Percentiles rank a stretch among this genome's conserved stretches.
These are phyloP conservation scores for Zeuzera pyrina DNA, from an alignment of 2,888 invertebrate genomes.

Conservation along the genomic window DNA sequence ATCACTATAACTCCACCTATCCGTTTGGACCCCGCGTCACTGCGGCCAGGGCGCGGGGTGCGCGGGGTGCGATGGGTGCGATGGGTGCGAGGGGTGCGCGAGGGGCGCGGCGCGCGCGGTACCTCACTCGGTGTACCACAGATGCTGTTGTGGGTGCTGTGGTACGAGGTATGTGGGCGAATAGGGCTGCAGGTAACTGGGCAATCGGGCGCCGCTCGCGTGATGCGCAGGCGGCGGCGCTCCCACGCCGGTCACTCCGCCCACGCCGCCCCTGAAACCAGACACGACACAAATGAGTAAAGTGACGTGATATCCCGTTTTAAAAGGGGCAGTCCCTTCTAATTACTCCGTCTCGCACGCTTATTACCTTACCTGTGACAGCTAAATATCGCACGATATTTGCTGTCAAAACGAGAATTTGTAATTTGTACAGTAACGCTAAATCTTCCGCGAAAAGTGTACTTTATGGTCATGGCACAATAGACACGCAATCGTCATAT, in stretches of 20 bases:
- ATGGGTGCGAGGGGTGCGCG: background rate
- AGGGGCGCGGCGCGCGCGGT: constrained; percentile 2
- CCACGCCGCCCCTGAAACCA: constrained; percentile 19
- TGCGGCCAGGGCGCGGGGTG: constrained; percentile 80
- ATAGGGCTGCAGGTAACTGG: constrained; percentile 65
- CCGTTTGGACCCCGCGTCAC: constrained; percentile 90
- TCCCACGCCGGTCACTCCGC: constrained; percentile 70
- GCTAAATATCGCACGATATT: too few relatives aligned
- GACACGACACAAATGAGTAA: too few relatives aligned
- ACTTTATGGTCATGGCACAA: too few relatives aligned
- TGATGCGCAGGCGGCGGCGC: constrained; percentile 89
- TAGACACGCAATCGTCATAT: too few relatives aligned
- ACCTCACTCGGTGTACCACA: constrained; percentile 83
- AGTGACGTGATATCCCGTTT: too few relatives aligned
- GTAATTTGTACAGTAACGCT: too few relatives aligned
- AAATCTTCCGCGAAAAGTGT: too few relatives aligned
- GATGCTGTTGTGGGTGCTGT: constrained; percentile 75
- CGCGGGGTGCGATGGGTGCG: background rate
- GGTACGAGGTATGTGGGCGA: constrained; percentile 63
- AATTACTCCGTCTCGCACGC: too few relatives aligned
- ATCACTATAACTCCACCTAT: constrained; percentile 74
- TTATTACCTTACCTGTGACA: too few relatives aligned
- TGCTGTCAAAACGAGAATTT: too few relatives aligned
- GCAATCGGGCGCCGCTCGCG: constrained; percentile 77
- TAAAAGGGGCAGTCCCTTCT: too few relatives aligned